Evolutionary conservation across 2,797 vertebrate species (phyloP).

Genomic region (Balearica regulorum): DNA sequence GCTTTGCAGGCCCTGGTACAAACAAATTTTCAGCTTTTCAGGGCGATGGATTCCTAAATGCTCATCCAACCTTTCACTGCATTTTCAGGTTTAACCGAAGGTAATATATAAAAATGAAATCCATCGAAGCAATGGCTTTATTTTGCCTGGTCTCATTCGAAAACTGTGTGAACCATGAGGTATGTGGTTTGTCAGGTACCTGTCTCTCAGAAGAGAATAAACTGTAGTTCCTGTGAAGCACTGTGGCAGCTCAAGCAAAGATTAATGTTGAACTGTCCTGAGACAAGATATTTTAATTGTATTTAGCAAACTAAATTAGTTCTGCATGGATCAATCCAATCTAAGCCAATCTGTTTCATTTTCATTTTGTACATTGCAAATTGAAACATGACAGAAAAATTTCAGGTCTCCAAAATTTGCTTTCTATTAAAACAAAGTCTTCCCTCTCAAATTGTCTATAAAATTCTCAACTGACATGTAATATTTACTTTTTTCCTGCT

Average conservation of each 20-base stretch:
- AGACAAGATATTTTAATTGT: slow-evolving; percentile 51
- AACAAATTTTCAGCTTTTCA: not conserved
- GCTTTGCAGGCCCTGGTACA: not conserved
- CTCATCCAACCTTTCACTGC: not conserved
- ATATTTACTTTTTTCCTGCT: not conserved
- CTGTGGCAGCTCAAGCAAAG: slow-evolving; percentile 13
- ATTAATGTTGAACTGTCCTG: slow-evolving; percentile 26
- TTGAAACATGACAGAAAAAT: not conserved
- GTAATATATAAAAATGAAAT: not conserved
- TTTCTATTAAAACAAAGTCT: not conserved
- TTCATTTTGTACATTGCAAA: not conserved
- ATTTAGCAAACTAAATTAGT: slow-evolving; percentile 46
- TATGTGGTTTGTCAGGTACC: not conserved
- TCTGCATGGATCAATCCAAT: slow-evolving; percentile 12
- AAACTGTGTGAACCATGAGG: not conserved
- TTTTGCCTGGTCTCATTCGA: not conserved
- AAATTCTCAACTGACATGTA: not conserved
- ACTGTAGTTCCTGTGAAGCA: not conserved
- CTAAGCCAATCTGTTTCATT: slow-evolving; percentile 4
- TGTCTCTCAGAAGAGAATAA: not conserved
- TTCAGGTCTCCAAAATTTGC: not conserved
- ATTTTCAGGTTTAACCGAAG: not conserved
- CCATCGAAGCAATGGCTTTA: not conserved
- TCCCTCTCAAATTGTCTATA: not conserved
- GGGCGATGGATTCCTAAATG: not conserved